Evolutionary conservation across 2,888 invertebrate species (phyloP).

Genomic region (Dryobota labecula): DNA sequence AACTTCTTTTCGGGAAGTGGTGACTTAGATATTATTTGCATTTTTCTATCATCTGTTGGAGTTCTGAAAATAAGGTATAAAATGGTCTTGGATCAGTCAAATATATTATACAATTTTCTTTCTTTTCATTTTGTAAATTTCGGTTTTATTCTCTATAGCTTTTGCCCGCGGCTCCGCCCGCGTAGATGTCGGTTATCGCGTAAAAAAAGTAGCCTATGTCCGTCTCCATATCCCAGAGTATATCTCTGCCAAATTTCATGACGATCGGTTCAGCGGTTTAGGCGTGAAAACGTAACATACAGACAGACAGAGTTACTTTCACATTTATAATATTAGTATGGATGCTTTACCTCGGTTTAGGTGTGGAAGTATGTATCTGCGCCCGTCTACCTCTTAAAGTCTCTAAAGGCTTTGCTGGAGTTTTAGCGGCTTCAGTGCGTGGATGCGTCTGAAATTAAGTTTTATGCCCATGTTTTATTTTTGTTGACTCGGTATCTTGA

Average conservation of each 20-base stretch:
- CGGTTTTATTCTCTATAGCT: not conserved
- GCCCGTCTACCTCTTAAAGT: slow-evolving; percentile 75
- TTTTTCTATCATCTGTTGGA: slow-evolving; percentile 78
- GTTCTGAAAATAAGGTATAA: slow-evolving; percentile 63
- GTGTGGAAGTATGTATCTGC: slow-evolving; percentile 83
- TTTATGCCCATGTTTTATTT: not conserved
- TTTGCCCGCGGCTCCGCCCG: too few relatives aligned
- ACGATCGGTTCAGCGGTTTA: too few relatives aligned
- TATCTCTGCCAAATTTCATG: too few relatives aligned
- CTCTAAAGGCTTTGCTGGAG: slow-evolving; percentile 74
- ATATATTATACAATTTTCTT: not conserved
- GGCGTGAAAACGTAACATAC: too few relatives aligned
- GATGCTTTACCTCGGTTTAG: slow-evolving; percentile 80
- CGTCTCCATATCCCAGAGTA: too few relatives aligned
- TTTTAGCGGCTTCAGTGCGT: slow-evolving; percentile 75
- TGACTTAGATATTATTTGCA: slow-evolving; percentile 63
- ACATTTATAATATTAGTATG: too few relatives aligned
- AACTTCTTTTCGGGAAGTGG: slow-evolving; percentile 75
- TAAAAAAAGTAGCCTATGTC: too few relatives aligned
- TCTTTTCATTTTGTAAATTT: not conserved
- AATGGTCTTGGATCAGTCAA: slow-evolving; percentile 2
- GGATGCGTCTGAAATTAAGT: slow-evolving; percentile 79
- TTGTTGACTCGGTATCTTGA: not conserved
- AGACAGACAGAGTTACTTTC: too few relatives aligned
- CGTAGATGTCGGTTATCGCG: too few relatives aligned